These are phyloP conservation scores for Bombus polaris DNA, from an alignment of 1,140 invertebrate species.

Conservation along the genomic window DNA sequence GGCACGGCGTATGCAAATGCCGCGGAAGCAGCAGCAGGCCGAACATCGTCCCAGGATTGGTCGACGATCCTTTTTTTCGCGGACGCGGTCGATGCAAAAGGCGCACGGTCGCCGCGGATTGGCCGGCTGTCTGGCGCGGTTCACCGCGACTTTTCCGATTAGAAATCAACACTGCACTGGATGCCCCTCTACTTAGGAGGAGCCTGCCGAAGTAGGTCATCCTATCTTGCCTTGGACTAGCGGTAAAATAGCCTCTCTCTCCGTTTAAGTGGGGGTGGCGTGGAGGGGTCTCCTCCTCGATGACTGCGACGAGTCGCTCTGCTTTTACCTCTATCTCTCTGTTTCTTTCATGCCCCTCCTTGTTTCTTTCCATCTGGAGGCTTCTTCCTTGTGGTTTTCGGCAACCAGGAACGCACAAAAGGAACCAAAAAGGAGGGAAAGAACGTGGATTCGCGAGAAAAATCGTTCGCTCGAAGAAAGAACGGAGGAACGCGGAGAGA, in stretches of 20 bases:
- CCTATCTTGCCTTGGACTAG: slow-evolving; percentile 78
- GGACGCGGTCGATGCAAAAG: slow-evolving; percentile 55
- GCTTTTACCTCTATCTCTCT: slow-evolving; percentile 49
- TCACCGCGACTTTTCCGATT: slow-evolving; percentile 80
- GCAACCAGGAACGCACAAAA: too few relatives aligned
- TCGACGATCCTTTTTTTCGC: slow-evolving; percentile 52
- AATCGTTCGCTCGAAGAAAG: too few relatives aligned
- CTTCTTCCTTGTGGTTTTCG: not conserved
- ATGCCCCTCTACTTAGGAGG: slow-evolving; percentile 81
- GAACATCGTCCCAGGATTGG: slow-evolving; percentile 60
- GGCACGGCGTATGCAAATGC: slow-evolving; percentile 53
- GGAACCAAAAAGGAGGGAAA: not conserved
- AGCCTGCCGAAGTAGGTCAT: slow-evolving; percentile 82
- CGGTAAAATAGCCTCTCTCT: slow-evolving; percentile 73
- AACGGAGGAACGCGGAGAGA: too few relatives aligned
- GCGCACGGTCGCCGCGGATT: slow-evolving; percentile 63
- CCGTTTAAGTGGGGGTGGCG: slow-evolving; percentile 64
- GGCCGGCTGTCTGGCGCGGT: slow-evolving; percentile 67
- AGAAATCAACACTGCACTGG: slow-evolving; percentile 77
- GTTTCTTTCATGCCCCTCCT: not conserved
- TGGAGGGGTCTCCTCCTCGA: slow-evolving; percentile 65
- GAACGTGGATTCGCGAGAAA: not conserved
- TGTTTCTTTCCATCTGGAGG: not conserved
- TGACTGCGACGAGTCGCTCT: slow-evolving; percentile 31
- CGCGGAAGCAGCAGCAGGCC: slow-evolving; percentile 32